These are phyloP conservation scores for Phaethon lepturus DNA, from an alignment of 2,113 vertebrate species.

Conservation along the genomic window DNA sequence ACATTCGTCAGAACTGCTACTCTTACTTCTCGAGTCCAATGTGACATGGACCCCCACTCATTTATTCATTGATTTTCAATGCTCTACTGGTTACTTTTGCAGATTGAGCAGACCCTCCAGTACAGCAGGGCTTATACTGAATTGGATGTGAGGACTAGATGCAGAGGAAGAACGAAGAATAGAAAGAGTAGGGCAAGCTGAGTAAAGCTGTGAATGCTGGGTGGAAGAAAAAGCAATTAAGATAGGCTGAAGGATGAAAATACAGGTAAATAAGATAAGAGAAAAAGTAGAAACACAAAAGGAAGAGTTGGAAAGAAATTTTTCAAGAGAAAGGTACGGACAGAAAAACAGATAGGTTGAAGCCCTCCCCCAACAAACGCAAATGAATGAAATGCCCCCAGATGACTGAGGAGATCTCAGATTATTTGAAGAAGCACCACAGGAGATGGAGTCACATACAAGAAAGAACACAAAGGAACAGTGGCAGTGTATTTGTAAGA, in stretches of 20 bases:
- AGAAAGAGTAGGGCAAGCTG: not conserved
- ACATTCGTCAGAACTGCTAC: not conserved
- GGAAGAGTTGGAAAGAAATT: not conserved
- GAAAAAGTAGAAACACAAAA: not conserved
- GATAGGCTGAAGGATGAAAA: not conserved
- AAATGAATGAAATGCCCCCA: not conserved
- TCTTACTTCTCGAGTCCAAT: not conserved
- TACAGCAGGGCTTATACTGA: not conserved
- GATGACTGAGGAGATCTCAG: not conserved
- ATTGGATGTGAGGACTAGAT: not conserved
- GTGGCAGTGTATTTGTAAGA: not conserved
- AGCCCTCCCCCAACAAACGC: not conserved
- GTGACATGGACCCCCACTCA: not conserved
- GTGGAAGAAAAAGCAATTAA: not conserved
- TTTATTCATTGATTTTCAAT: not conserved
- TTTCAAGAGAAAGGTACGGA: not conserved
- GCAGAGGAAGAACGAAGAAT: not conserved
- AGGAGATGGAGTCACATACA: not conserved
- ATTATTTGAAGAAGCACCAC: not conserved
- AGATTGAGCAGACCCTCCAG: not conserved
- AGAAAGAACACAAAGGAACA: constrained; percentile 12
- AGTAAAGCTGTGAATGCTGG: not conserved
- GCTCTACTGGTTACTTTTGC: not conserved
- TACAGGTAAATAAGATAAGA: not conserved
- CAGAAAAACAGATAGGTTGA: not conserved